These are phyloP conservation scores for Anniella stebbinsi DNA, from an alignment of 2,797 vertebrate species.

Conservation along the genomic window DNA sequence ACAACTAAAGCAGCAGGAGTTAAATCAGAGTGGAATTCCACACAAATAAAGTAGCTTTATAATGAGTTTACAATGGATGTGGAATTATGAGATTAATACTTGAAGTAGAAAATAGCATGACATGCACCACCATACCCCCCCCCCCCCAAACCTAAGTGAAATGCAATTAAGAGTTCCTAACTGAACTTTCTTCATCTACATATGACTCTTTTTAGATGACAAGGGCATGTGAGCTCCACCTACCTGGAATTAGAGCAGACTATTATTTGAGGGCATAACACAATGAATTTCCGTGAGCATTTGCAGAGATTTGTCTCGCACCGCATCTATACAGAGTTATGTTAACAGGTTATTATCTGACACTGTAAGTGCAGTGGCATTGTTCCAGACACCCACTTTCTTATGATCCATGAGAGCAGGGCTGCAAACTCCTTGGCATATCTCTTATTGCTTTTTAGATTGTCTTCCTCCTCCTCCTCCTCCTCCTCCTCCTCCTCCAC, in stretches of 20 bases:
- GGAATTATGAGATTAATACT: neutral
- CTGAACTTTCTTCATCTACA: constrained; percentile 2
- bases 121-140: neutral
- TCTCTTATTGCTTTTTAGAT: constrained; percentile 32
- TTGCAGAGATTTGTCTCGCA: fast-evolving
- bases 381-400: neutral
- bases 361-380: neutral
- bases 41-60: neutral
- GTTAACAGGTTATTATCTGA: constrained; percentile 33
- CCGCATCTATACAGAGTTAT: neutral
- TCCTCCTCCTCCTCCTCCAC: neutral
- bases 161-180: neutral
- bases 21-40: neutral
- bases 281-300: neutral
- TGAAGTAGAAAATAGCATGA: constrained; percentile 3
- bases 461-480: constrained; percentile 4
- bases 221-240: neutral
- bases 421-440: constrained; percentile 23
- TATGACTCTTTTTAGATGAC: neutral
- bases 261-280: neutral
- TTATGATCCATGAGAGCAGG: neutral
- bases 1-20: neutral
- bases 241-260: neutral
- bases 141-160: neutral
- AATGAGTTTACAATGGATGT: neutral